These are phyloP conservation scores for Globicephala melas DNA, from an alignment of 2,113 vertebrate species.

Conservation along the genomic window DNA sequence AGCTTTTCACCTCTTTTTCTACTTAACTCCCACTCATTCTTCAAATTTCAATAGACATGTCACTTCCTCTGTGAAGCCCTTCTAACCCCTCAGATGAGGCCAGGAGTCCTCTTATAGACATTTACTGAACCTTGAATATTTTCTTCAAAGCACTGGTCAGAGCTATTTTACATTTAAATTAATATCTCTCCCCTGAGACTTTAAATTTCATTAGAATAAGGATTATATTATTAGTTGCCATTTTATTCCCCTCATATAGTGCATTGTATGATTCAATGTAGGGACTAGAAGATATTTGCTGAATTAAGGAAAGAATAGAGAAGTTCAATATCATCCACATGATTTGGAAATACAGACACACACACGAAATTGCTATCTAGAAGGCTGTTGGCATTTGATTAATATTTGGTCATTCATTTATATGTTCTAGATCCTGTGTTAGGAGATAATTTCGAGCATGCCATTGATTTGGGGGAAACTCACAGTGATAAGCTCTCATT, in stretches of 20 bases:
- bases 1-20: neutral
- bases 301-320: neutral
- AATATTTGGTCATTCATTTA: neutral
- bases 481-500: neutral
- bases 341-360: neutral
- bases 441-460: neutral
- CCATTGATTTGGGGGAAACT: neutral
- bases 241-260: neutral
- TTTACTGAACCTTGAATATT: neutral
- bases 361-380: neutral
- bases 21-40: neutral
- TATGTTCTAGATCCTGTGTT: neutral
- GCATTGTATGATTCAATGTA: neutral
- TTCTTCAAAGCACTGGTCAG: neutral
- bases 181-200: neutral
- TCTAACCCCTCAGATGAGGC: neutral
- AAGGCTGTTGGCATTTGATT: neutral
- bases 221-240: neutral
- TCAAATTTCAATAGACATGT: neutral
- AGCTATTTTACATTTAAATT: constrained; percentile 5
- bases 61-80: neutral
- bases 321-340: neutral
- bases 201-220: neutral
- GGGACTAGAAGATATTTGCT: neutral
- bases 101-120: neutral